phyloP scores from a whole-genome alignment of 2,888 invertebrate species.

The Tenthredo scrophulariae region DNA sequence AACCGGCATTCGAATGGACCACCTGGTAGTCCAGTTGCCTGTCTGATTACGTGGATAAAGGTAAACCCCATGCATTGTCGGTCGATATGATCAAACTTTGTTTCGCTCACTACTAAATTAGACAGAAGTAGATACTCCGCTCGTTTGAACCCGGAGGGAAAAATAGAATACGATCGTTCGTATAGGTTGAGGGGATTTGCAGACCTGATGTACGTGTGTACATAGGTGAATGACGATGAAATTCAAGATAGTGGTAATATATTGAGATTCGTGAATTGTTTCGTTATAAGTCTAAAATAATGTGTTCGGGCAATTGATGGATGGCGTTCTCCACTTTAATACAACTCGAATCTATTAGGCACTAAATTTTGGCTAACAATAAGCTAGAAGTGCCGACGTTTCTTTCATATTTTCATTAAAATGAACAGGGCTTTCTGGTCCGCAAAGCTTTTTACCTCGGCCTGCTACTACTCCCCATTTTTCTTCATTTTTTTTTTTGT shows the following conservation, averaged over 20 bases:
- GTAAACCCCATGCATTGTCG: neutral
- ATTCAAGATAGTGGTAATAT: neutral
- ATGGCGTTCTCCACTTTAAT: neutral
- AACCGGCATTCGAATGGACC: constrained; percentile 32
- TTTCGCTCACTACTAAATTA: constrained; percentile 18
- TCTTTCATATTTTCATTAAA: constrained; percentile 47
- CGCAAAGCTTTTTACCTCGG: constrained; percentile 25
- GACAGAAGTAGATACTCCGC: neutral
- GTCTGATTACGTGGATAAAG: constrained; percentile 44
- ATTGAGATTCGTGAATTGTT: neutral
- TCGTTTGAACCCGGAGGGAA: neutral
- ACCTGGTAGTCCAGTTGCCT: constrained; percentile 35
- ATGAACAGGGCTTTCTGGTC: constrained; percentile 17
- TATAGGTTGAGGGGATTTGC: neutral
- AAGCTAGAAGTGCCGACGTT: constrained; percentile 19
- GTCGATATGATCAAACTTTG: constrained; percentile 15
- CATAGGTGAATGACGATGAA: neutral
- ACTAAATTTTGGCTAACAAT: constrained; percentile 33
- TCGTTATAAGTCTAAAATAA: neutral
- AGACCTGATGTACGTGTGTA: neutral
- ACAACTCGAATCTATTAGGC: constrained; percentile 26
- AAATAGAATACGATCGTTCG: neutral
- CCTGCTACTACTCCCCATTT: neutral
- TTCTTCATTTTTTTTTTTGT: constrained; percentile 42
- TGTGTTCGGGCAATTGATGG: neutral